Conservation (phyloP, 1,140 invertebrate genomes). For the Brevipalpus yothersi region DNA sequence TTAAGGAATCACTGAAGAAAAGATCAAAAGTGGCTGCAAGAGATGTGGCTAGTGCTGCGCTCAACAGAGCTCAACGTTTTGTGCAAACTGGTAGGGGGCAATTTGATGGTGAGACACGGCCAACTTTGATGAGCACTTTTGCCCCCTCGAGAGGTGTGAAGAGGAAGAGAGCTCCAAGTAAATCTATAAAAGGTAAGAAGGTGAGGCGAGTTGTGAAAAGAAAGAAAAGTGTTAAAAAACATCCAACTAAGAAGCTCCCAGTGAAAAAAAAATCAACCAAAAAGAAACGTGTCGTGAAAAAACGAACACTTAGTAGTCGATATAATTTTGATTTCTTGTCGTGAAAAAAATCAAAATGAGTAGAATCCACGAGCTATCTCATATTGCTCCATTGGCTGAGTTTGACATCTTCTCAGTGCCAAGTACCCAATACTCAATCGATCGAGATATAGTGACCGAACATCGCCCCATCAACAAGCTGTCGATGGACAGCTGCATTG, state of each 20-base stretch:
- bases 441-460: slow-evolving; percentile 16
- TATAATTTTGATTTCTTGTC: too few relatives aligned
- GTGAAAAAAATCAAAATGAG: too few relatives aligned
- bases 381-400: too few relatives aligned
- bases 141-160: background rate
- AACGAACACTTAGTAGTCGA: too few relatives aligned
- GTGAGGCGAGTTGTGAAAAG: background rate
- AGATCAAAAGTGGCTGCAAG: background rate
- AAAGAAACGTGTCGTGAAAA: too few relatives aligned
- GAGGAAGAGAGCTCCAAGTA: background rate
- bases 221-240: too few relatives aligned
- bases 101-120: background rate
- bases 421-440: slow-evolving; percentile 20
- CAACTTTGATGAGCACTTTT: background rate
- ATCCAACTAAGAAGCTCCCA: too few relatives aligned
- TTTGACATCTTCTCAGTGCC: slow-evolving; percentile 22
- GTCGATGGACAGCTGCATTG: slow-evolving; percentile 20
- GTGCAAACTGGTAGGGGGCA: background rate
- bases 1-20: background rate
- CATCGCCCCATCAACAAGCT: slow-evolving; percentile 21
- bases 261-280: too few relatives aligned
- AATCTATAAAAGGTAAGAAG: background rate
- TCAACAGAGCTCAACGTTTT: background rate
- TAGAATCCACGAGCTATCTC: too few relatives aligned
- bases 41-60: background rate